Evolutionary conservation across 2,113 vertebrate genomes (phyloP).

Genomic region (Carlito syrichta): DNA sequence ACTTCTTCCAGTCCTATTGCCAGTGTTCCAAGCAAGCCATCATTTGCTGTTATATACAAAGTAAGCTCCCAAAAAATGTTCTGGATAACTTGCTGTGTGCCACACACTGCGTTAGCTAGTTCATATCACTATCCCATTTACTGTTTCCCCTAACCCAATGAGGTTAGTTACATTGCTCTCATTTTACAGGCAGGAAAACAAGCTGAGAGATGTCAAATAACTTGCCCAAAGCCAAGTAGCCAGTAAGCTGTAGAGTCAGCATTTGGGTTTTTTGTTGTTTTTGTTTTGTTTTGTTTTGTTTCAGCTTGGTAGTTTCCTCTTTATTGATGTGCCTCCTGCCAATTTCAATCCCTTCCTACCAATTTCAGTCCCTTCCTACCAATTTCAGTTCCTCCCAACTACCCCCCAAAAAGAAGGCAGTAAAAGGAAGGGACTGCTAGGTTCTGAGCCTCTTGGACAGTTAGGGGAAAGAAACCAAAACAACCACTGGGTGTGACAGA

Average conservation of each 20-base stretch:
- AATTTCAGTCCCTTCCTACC: too few relatives aligned
- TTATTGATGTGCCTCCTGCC: too few relatives aligned
- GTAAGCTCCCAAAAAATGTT: background rate
- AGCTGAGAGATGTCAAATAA: background rate
- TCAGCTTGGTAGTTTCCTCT: too few relatives aligned
- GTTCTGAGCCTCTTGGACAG: too few relatives aligned
- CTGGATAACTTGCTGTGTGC: background rate
- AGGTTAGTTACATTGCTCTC: background rate
- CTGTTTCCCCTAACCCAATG: background rate
- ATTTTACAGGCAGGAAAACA: background rate
- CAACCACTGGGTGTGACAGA: too few relatives aligned
- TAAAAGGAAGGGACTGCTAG: too few relatives aligned
- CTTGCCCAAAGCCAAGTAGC: background rate
- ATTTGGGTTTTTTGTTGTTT: too few relatives aligned
- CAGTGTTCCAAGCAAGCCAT: background rate
- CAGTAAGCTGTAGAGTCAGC: background rate
- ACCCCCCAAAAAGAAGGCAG: too few relatives aligned
- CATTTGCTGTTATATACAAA: background rate
- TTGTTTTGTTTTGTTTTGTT: too few relatives aligned
- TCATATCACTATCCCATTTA: background rate
- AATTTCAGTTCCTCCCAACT: too few relatives aligned
- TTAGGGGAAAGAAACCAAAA: too few relatives aligned
- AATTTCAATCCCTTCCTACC: too few relatives aligned
- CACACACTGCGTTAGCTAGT: background rate
- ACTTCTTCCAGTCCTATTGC: background rate